Evolutionary conservation across 2,797 vertebrate genomes (phyloP), one percentile per base, ranked within the genome.

Genomic region (Alosa sapidissima): DNA sequence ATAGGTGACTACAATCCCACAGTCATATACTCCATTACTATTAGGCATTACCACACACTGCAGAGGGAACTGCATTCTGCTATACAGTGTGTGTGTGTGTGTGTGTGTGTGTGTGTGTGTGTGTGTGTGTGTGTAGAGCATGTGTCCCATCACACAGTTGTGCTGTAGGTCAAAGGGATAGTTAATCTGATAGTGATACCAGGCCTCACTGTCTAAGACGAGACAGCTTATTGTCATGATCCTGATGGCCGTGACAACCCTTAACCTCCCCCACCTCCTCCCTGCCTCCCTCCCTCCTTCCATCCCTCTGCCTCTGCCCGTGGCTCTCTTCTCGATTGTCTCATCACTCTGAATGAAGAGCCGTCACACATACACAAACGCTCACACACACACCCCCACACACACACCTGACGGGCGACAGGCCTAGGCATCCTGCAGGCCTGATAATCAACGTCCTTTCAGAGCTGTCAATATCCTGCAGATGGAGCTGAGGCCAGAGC

Each of bases 391-490:
- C 36, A 47, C 36, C 6, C 72, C 21, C 36, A 47, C 72, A 10
- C 72, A 78, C 68, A 75, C 68, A 97, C 95, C 96, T 97, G 96
- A 97, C 96, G 93, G 95, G 96, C 96, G 97, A 96, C 97, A 96
- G 95, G 94, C 94, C 94, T 95, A 94, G 94, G 95, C 96, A 96
- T 96, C 96, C 95, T 92, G 95, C 96, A 95, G 96, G 97, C 96
- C 96, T 95, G 96, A 96, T 98, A 97, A 98, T 98, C 98, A 97
- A 97, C 97, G 95, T 96, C 96, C 96, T 97, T 97, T 97, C 97
- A 97, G 93, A 94, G 92, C 95, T 97, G 97, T 96, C 97, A 97
- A 98, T 95, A 94, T 90, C 91, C 85, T 91, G 88, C 88, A 90
- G 88, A 91, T 84, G 58, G 82, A 89, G 85, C 90, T 86, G 90